Base-by-base conservation (phyloP, 2,113 vertebrate species). In the Menidia beryllina region DNA sequence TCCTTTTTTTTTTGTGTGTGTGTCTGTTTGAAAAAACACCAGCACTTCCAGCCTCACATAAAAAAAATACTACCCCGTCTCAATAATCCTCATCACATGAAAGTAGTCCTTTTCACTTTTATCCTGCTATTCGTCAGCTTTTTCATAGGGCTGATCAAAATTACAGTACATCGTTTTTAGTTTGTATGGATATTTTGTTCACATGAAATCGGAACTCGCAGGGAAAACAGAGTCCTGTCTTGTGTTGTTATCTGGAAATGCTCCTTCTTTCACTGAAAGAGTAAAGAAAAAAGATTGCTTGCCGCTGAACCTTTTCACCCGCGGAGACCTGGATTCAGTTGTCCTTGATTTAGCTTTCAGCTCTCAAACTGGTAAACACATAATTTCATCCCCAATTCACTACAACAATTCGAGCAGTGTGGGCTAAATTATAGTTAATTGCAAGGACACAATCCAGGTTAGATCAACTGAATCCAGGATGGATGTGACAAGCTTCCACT, bases 291-390 rank as follows among this genome's bases (percentile, higher is more conserved):
- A 27, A 70, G 30, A 74, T 89, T 94, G 95, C 95, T 95, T 94
- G 94, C 94, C 77, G 95, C 95, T 96, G 93, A 95, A 95, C 94
- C 94, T 75, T 96, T 94, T 95, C 96, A 96, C 96, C 95, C 94
- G 95, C 95, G 95, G 94, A 93, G 94, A 95, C 85, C 87, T 86
- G 92, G 91, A 92, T 93, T 92, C 92, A 93, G 91, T 88, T 72
- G 86, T 91, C 91, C 89, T 89, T 85, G 51, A 56, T 82, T 85
- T 70, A 81, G 84, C 88, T 73, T 87, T 79, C 72, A 77, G 59
- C 70, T 71, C 66, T 72, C 26, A 73, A 82, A 78, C 51, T 41
- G 34, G 53, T 67, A 45, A 83, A 82, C 75, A 72, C 79, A 61
- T 45, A 2, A 63, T 84, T 62, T 82, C 93, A 58, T 72, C 62